Conservation (phyloP, 2,113 vertebrate species). For the Channa argus region DNA sequence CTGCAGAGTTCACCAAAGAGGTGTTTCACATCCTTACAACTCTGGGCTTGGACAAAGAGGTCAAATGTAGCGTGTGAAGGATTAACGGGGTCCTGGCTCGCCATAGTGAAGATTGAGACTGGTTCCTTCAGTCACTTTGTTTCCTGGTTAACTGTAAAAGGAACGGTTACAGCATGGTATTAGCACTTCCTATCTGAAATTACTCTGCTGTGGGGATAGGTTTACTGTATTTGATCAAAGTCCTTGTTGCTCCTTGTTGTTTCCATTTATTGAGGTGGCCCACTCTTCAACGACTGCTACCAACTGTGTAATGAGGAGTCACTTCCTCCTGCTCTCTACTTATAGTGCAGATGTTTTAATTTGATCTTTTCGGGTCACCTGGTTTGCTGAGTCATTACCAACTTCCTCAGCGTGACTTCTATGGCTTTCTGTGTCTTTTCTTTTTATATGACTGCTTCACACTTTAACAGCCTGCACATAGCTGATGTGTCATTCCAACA, state of each 20-base stretch:
- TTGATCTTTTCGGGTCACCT: slow-evolving; percentile 14
- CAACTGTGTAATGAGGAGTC: slow-evolving; percentile 10
- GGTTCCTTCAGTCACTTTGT: not conserved
- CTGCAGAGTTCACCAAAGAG: slow-evolving; percentile 86
- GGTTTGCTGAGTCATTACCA: slow-evolving; percentile 36
- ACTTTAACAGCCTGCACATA: slow-evolving; percentile 4
- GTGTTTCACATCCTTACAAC: slow-evolving; percentile 86
- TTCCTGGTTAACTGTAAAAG: slow-evolving; percentile 37
- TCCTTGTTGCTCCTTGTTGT: not conserved
- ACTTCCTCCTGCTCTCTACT: slow-evolving; percentile 35
- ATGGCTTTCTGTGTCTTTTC: not conserved
- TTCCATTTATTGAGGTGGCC: slow-evolving; percentile 11
- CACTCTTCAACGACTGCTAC: not conserved
- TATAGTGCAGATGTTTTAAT: slow-evolving; percentile 32
- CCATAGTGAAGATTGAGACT: slow-evolving; percentile 65
- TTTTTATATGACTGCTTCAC: slow-evolving; percentile 18
- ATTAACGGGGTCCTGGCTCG: slow-evolving; percentile 72
- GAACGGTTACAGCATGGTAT: slow-evolving; percentile 17
- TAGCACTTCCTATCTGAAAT: slow-evolving; percentile 31
- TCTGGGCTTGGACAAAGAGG: slow-evolving; percentile 85
- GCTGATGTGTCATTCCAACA: slow-evolving; percentile 41
- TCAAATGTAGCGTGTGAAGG: slow-evolving; percentile 87
- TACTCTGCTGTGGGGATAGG: not conserved
- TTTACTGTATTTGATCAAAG: slow-evolving; percentile 42
- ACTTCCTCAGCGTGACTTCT: slow-evolving; percentile 45